phyloP scores from a whole-genome alignment of 2,113 vertebrate genomes.

The Beaufortia kweichowensis region DNA sequence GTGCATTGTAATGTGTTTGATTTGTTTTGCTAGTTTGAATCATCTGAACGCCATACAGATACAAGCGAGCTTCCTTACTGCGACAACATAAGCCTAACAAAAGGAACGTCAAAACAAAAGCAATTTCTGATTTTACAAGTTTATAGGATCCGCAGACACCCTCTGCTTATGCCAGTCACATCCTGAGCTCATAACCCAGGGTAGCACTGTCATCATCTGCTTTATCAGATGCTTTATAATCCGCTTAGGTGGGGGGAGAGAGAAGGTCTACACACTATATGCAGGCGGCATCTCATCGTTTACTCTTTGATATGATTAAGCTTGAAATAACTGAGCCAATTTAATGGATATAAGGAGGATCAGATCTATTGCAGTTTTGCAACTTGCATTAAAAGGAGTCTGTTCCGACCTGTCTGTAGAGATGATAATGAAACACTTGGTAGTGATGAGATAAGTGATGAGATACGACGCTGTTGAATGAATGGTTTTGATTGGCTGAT shows the following conservation, averaged over 20 bases:
- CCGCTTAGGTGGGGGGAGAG: conserved; percentile 50
- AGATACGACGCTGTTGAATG: not conserved
- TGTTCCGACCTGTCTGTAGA: not conserved
- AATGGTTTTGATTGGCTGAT: too few relatives aligned
- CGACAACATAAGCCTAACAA: conserved; percentile 8
- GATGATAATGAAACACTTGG: not conserved
- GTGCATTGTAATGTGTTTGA: too few relatives aligned
- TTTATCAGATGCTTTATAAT: conserved; percentile 53
- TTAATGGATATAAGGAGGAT: conserved; percentile 41
- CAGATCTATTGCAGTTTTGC: conserved; percentile 24
- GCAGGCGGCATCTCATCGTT: conserved; percentile 38
- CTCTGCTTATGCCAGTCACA: conserved; percentile 33
- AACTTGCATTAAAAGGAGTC: conserved; percentile 18
- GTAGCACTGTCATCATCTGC: conserved; percentile 49
- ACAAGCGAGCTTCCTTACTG: not conserved
- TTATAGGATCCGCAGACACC: conserved; percentile 1
- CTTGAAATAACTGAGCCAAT: conserved; percentile 45
- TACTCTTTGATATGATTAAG: conserved; percentile 47
- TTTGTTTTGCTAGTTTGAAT: not conserved
- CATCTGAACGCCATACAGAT: not conserved
- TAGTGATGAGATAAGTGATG: not conserved
- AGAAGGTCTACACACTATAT: conserved; percentile 31
- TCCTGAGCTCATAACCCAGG: conserved; percentile 33
- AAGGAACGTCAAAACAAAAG: conserved; percentile 12
- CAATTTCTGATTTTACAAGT: conserved; percentile 13